A percentile compares a stretch with the other conserved stretches of the same genome.
These are phyloP conservation scores for Philhelius pedissequus DNA, from an alignment of 2,888 invertebrate species.

Conservation along the genomic window DNA sequence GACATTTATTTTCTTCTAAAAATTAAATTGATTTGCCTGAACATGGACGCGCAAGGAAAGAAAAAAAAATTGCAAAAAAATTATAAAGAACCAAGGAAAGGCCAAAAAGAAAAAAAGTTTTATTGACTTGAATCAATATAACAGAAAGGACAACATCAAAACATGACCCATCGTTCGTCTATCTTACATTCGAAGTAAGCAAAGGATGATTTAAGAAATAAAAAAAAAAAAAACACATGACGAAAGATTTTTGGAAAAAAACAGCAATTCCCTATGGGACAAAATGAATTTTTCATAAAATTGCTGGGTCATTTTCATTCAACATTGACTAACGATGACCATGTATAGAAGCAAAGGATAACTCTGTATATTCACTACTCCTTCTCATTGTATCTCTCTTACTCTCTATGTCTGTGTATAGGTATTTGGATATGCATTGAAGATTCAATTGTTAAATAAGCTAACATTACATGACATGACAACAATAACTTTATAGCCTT, in stretches of 20 bases:
- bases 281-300: slow-evolving; percentile 66
- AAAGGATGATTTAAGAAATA: slow-evolving; percentile 58
- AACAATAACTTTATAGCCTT: slow-evolving; percentile 69
- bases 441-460: slow-evolving; percentile 59
- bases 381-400: neutral
- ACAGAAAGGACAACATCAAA: slow-evolving; percentile 60
- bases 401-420: neutral
- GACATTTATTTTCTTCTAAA: slow-evolving; percentile 56
- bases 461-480: slow-evolving; percentile 70
- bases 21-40: slow-evolving; percentile 66
- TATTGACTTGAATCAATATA: slow-evolving; percentile 59
- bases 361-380: neutral
- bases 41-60: slow-evolving; percentile 5
- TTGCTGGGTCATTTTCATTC: slow-evolving; percentile 58
- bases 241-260: neutral
- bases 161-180: slow-evolving; percentile 59
- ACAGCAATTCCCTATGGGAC: slow-evolving; percentile 47
- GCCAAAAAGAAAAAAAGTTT: slow-evolving; percentile 30
- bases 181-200: neutral
- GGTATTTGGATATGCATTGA: slow-evolving; percentile 14
- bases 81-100: neutral
- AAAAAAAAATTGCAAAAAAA: neutral
- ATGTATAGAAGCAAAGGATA: slow-evolving; percentile 1
- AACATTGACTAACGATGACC: slow-evolving; percentile 64
- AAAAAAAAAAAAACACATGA: neutral